Evolutionary conservation across 2,113 vertebrate genomes (phyloP), one percentile per base, ranked within the genome.

Genomic region (Brachionichthys hirsutus): DNA sequence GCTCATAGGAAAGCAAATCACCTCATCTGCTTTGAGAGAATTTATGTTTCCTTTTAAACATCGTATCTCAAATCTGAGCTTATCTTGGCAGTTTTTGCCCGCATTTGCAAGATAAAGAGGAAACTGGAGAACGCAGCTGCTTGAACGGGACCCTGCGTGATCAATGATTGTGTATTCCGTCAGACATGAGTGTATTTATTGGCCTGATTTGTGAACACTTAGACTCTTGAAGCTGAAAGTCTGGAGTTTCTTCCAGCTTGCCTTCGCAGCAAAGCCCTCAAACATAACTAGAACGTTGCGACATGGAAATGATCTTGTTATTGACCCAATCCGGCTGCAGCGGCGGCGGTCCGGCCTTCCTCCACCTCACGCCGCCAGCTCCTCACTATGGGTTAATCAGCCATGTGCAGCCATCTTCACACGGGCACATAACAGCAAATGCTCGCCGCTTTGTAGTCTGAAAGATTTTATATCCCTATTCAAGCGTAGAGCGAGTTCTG

Each of bases 401-500:
- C 13, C 13, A 30, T 30, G 8, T 30, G 18, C 4, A 17, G 67
- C 67, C 62, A 13, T 73, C 67, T 62, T 75, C 52, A 67, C 76
- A 65, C 64, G 72, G 60, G 14, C 45, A 43, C 53, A 1, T 40
- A 49, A 69, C 70, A 15, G 70, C 81, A 83, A 82, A 83, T 83
- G 67, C 62, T 38, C 48, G 4, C 55, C 35, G 51, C 13, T 78
- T 72, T 75, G 64, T 59, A 61, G 59, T 40, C 66, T 54, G 55
- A 79, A 69, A 72, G 85, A 88, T 54, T 83, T 84, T 78, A 77
- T 77, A 56, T 77, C 67, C 67, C 59, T 58, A 7, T 67, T 83
- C 75, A 84, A 73, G 55, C 75, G 45, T 86, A 80, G 81, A 77
- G 87, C 84, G 83, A 87, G 85, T 86, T 85, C 84, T 85, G 77